Base-by-base conservation (phyloP, 1,140 invertebrate species). In the Drosophila carrolli region DNA sequence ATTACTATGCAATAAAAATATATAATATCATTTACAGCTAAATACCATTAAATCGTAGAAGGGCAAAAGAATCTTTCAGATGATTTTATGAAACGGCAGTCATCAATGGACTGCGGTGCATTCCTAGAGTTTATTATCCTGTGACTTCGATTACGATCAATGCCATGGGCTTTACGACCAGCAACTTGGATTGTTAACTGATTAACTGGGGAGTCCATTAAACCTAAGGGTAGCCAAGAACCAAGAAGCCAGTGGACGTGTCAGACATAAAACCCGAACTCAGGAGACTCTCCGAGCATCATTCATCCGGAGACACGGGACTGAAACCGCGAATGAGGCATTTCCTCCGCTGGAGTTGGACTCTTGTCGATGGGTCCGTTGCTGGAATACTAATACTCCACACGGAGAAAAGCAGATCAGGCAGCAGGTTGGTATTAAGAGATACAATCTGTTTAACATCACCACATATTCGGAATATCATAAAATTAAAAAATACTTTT, bases 361-460 rank as follows among this genome's bases (percentile, higher is more conserved):
- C 37, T 56, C 50, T 74, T 44, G 50, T 57, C 61, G 61, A 59
- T 60, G 54, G 66, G 13, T 43, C 5, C 19, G 65, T 23, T 43
- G 37, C 23, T 74, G 77, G 81, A 84, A 84, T 84, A 84, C 81
- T 84, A 84, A 84, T 73, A 37, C 44, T 35, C 5, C 43, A 75
- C 40, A 55, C 47, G 16, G 50, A 38, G 56, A 65, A 46, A 65
- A 38, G 37, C 11, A 38, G 37, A 38, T 38, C 37, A 13, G 37
- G 37, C 37, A 13, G 9, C 37, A 11, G 1, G 9, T 11, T 38
- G 10, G 10, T 38, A 11, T 38, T 4, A 11, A 4, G 9, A 38
- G 10, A 11, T 13, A 1, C 9, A 11, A 38, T 32, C 6, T 32
- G 8, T 6, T 32, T 32, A 32, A 32, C 8, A 32, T 8, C 8